Conservation (phyloP, 2,888 invertebrate genomes). For the Tenthredo scrophulariae region DNA sequence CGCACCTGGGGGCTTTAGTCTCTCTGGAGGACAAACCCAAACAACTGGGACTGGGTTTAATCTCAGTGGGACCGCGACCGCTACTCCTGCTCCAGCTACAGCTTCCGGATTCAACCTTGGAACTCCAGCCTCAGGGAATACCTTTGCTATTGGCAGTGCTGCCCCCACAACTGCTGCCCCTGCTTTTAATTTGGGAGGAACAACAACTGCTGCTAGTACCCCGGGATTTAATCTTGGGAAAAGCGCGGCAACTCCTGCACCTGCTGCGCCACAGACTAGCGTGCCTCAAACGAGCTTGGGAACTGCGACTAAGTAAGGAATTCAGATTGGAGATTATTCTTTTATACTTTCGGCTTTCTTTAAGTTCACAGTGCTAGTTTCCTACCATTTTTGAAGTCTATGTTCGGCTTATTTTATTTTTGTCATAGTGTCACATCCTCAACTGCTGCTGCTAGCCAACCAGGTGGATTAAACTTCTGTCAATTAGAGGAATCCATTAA, state of each 20-base stretch:
- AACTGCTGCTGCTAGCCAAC: conserved; percentile 67
- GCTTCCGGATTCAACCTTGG: conserved; percentile 55
- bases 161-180: conserved; percentile 64
- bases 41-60: conserved; percentile 60
- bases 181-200: conserved; percentile 63
- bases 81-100: conserved; percentile 58
- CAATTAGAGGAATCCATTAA: conserved; percentile 95
- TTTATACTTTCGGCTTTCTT: background rate
- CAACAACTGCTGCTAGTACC: conserved; percentile 59
- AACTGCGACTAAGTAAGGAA: conserved; percentile 70
- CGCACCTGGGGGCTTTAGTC: conserved; percentile 58
- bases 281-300: conserved; percentile 70
- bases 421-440: conserved; percentile 72
- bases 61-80: conserved; percentile 57
- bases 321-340: conserved; percentile 22
- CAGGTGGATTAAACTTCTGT: conserved; percentile 86
- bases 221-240: conserved; percentile 54
- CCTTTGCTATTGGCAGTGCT: conserved; percentile 60
- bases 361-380: background rate
- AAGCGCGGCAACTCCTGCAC: conserved; percentile 64
- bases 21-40: conserved; percentile 51
- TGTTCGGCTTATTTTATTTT: conserved; percentile 48
- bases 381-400: background rate
- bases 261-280: conserved; percentile 59
- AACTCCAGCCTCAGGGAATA: conserved; percentile 42